phyloP scores from a whole-genome alignment of 2,797 vertebrate genomes.

The Ctenochaetus hawaiiensis region DNA sequence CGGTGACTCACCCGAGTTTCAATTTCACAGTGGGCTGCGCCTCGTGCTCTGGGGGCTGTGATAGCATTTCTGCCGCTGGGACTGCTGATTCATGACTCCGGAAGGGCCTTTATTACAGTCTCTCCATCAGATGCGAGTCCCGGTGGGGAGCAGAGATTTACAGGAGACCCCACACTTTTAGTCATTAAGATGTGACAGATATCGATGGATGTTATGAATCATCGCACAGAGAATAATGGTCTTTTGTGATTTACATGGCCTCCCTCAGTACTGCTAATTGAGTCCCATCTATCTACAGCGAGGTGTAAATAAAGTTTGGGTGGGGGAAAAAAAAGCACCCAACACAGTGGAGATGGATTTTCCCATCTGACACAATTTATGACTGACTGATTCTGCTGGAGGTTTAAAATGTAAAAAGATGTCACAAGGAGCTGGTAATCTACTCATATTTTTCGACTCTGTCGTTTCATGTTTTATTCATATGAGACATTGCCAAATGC shows the following conservation, averaged over 20 bases:
- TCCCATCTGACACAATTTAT: conserved; percentile 16
- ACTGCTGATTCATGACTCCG: conserved; percentile 68
- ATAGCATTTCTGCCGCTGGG: conserved; percentile 52
- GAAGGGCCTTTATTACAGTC: conserved; percentile 60
- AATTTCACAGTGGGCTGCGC: conserved; percentile 77
- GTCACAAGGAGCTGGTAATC: conserved; percentile 26
- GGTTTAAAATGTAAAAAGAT: conserved; percentile 25
- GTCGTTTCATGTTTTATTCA: conserved; percentile 53
- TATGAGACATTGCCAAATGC: conserved; percentile 17
- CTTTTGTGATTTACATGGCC: conserved; percentile 51
- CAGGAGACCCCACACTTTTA: conserved; percentile 41
- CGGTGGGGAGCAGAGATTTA: conserved; percentile 46
- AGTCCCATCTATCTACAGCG: conserved; percentile 40
- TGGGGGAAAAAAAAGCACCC: not conserved
- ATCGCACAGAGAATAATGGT: conserved; percentile 45
- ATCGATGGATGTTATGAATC: conserved; percentile 51
- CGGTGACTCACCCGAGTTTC: conserved; percentile 67
- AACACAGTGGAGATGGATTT: not conserved
- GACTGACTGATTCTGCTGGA: conserved; percentile 14
- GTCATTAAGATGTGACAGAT: conserved; percentile 66
- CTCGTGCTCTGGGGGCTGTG: conserved; percentile 41
- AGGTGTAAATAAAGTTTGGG: conserved; percentile 30
- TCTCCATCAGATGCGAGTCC: conserved; percentile 52
- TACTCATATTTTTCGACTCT: conserved; percentile 3
- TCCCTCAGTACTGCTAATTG: conserved; percentile 48